Percentiles rank a stretch among this genome's conserved stretches.
Evolutionary conservation across 35 echinoderm and acorn worm species (phyloP).

Genomic region (Heliocidaris erythrogramma): DNA sequence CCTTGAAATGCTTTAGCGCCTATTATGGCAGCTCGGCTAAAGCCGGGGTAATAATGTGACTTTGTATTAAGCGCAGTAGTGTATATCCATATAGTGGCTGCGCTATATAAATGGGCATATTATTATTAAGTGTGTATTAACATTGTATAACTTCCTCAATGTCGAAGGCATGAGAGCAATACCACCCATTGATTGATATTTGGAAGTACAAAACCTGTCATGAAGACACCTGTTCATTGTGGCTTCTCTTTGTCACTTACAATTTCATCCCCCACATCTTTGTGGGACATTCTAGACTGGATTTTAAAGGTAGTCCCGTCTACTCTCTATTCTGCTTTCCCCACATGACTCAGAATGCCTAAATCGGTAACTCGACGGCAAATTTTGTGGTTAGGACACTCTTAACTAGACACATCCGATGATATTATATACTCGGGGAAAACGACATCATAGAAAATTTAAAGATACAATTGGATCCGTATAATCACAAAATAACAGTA

Average conservation of each 20-base stretch:
- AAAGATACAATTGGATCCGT: no score
- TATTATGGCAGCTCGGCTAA: no score
- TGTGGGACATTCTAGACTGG: background rate
- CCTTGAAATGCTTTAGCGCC: no score
- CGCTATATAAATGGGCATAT: no score
- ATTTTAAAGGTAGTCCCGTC: background rate
- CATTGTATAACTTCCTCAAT: background rate
- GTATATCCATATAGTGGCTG: no score
- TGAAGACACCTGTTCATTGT: background rate
- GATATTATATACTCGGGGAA: background rate
- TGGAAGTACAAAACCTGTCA: background rate
- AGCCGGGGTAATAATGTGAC: no score
- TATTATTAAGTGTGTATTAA: background rate
- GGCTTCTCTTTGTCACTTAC: background rate
- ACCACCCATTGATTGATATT: background rate
- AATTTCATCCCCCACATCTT: constrained; percentile 1
- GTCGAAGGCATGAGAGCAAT: background rate
- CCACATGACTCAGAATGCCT: background rate
- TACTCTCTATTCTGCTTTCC: background rate
- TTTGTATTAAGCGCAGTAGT: no score
- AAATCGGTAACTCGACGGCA: background rate
- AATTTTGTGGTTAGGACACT: background rate
- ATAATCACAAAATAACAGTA: no score
- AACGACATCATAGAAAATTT: background rate
- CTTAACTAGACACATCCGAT: background rate